These are phyloP conservation scores for Fopius arisanus DNA, from an alignment of 1,140 invertebrate genomes.

Conservation along the genomic window DNA sequence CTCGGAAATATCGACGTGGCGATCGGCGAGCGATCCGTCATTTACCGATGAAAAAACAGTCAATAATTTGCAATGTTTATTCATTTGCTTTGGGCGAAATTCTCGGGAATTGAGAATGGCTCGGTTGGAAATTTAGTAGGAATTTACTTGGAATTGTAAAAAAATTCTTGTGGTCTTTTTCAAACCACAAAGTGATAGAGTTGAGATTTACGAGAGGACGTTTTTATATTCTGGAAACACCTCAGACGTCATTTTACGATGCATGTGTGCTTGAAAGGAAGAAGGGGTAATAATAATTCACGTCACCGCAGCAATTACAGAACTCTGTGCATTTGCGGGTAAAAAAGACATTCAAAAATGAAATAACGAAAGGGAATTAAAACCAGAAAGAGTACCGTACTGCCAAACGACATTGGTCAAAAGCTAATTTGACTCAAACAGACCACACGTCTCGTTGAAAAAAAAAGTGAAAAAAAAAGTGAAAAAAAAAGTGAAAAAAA, in stretches of 20 bases:
- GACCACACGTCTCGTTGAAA: neutral
- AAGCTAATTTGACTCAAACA: neutral
- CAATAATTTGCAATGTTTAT: too few relatives aligned
- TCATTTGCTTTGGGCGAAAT: too few relatives aligned
- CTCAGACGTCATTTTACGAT: slow-evolving; percentile 7
- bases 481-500: slow-evolving; percentile 10
- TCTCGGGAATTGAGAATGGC: too few relatives aligned
- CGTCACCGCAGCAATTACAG: slow-evolving; percentile 21
- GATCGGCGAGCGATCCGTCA: too few relatives aligned
- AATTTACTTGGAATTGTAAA: neutral
- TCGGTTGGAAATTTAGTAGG: neutral
- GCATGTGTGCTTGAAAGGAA: neutral
- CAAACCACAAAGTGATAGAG: slow-evolving; percentile 29
- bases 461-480: neutral
- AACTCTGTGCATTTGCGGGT: neutral
- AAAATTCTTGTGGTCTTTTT: neutral
- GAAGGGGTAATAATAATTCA: slow-evolving; percentile 13
- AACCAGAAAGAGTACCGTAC: neutral
- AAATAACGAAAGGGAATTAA: neutral
- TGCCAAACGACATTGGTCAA: slow-evolving; percentile 6
- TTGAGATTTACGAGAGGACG: slow-evolving; percentile 9
- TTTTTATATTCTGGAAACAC: slow-evolving; percentile 15
- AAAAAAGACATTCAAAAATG: slow-evolving; percentile 9
- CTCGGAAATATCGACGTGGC: too few relatives aligned
- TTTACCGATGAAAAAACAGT: too few relatives aligned